Evolutionary conservation across 2,888 invertebrate species (phyloP), one percentile per base, ranked within the genome.

Genomic region (Spialia ferax): DNA sequence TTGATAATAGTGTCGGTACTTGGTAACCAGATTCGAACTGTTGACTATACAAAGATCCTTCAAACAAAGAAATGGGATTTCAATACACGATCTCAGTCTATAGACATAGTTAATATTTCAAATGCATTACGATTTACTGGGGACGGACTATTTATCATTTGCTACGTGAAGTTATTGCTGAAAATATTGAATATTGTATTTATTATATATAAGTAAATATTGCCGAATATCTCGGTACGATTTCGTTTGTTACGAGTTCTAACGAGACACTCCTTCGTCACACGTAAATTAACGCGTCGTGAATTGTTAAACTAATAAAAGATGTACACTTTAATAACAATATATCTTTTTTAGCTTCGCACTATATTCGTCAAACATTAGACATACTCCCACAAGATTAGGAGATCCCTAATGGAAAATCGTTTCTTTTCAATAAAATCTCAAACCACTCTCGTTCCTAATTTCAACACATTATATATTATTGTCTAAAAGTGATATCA

Each of bases 71-170:
- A 38, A 66, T 50, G 64, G 23, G 38, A 59, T 60, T 35, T 52
- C 60, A 66, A 60, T 66, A 60, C 60, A 42, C 26, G 61, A 61
- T 62, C 64, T 73, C 72, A 70, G 70, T 71, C 69, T 72, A 70
- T 66, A 66, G 13, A 66, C 42, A 26, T 22, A 52, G 10, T 20
- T 22, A 50, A 66, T 66, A 60, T 73, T 72, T 77, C 76, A 82
- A 84, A 85, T 84, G 83, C 82, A 82, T 79, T 77, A 75, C 35
- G 66, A 54, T 61, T 66, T 61, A 72, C 66, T 75, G 75, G 84
- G 88, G 88, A 88, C 88, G 88, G 88, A 88, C 78, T 79, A 77
- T 77, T 75, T 71, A 71, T 71, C 54, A 61, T 67, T 67, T 55
- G 60, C 66, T 67, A 67, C 42, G 67, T 61, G 61, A 66, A 61